Conservation (phyloP, 1,140 invertebrate genomes). For the Phymorhynchus buccinoides region DNA sequence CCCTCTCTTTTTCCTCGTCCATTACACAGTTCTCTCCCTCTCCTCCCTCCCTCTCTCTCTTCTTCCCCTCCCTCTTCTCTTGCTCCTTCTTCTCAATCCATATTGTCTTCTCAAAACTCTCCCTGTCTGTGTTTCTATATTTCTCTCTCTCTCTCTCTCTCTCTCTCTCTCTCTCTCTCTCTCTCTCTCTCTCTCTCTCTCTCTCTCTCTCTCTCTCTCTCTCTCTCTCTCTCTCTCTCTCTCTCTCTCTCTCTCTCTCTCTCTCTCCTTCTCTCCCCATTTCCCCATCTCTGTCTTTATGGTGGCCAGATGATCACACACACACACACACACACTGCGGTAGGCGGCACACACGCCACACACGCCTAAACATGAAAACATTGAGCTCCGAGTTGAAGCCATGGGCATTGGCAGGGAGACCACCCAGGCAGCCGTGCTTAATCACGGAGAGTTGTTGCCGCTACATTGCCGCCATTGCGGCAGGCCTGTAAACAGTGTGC, state of each 20-base stretch:
- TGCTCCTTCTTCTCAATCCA: too few relatives aligned
- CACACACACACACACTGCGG: background rate
- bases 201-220: background rate
- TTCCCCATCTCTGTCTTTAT: background rate
- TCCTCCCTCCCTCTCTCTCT: background rate
- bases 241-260: background rate
- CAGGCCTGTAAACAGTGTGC: background rate
- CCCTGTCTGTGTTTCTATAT: background rate
- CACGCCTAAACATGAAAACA: background rate
- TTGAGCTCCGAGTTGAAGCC: too few relatives aligned
- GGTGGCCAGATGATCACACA: background rate
- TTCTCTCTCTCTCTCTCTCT: background rate
- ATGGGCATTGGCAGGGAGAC: background rate
- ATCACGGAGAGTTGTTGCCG: slow-evolving; percentile 8
- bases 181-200: background rate
- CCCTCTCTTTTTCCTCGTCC: too few relatives aligned
- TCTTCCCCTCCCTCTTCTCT: background rate
- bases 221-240: background rate
- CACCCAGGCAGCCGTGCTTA: slow-evolving; percentile 5
- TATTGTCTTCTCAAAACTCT: too few relatives aligned
- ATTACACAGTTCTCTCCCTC: too few relatives aligned
- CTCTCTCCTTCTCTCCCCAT: background rate
- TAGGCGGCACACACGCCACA: too few relatives aligned
- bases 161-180: background rate
- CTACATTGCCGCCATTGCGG: slow-evolving; percentile 2